A percentile compares a stretch with the other conserved stretches of the same genome.
These are phyloP conservation scores for Stictocephala bisonia DNA, from an alignment of 2,888 invertebrate species.

Conservation along the genomic window DNA sequence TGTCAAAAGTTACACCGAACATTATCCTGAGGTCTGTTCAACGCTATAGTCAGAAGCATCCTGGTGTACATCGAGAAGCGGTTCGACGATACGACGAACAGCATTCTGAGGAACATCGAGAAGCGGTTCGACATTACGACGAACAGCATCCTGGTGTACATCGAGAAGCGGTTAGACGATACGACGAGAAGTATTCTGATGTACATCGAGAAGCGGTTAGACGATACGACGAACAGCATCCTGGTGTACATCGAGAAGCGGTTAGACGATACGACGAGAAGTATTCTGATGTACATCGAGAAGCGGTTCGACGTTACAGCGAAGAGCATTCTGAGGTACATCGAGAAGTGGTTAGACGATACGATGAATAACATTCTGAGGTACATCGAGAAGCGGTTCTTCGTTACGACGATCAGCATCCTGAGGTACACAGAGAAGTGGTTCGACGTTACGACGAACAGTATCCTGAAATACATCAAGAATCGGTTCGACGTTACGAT, in stretches of 20 bases:
- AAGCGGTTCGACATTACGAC: background rate
- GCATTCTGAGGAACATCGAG: background rate
- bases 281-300: slow-evolving; percentile 11
- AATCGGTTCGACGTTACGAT: slow-evolving; percentile 1
- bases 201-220: slow-evolving; percentile 13
- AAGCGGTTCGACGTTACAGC: too few relatives aligned
- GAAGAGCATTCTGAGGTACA: background rate
- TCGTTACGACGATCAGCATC: background rate
- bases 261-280: background rate
- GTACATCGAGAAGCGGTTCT: background rate
- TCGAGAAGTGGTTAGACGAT: background rate
- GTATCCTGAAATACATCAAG: slow-evolving; percentile 28
- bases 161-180: background rate
- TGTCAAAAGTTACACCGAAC: background rate
- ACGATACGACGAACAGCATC: slow-evolving; percentile 9
- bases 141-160: background rate
- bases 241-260: slow-evolving; percentile 28
- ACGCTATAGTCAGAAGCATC: background rate
- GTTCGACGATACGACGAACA: background rate
- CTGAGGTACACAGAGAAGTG: slow-evolving; percentile 19
- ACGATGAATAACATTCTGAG: too few relatives aligned
- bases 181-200: background rate
- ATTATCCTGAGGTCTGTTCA: too few relatives aligned
- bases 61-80: too few relatives aligned
- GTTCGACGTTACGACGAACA: slow-evolving; percentile 4